Base-by-base conservation (phyloP, 2,113 vertebrate species). In the Dicerorhinus sumatrensis region DNA sequence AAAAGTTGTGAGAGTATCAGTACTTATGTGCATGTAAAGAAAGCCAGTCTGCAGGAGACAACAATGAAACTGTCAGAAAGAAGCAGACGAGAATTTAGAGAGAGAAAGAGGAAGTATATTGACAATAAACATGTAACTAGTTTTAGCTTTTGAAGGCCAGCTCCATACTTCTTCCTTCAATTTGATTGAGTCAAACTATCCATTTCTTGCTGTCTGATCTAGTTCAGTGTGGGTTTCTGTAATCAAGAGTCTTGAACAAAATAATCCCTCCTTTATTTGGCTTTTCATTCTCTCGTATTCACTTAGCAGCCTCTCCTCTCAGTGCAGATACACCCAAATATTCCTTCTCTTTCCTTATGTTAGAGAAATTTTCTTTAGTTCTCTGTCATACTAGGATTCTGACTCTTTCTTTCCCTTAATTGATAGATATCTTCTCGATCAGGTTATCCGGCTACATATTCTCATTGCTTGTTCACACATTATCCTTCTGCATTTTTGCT, bases 181-280 rank as follows among this genome's bases (percentile, higher is more conserved):
- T 54, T 65, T 92, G n/a, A 77, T 39, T 82, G 36, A 65, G 33
- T 96, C 29, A 90, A 85, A 84, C 39, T 42, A n/a, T 82, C 79
- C 39, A 60, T 27, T 91, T 89, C 3, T 58, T 94, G 70, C 65
- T 23, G 4, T 67, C 46, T 72, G 31, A 62, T 36, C 13, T 94
- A 89, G 14, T 69, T 96, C 20, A 83, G 0, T 65, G 36, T 56
- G 18, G 70, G 14, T 86, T 51, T 82, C 46, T 70, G 31, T 70
- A 92, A 76, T 23, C 6, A 54, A 67, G 25, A 31, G 9, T 58
- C 27, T 5, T 63, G 36, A 85, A 4, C 54, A 85, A n/a, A 25
- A 33, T 9, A 70, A 36, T 90, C 31, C 7, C 21, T 86, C 5
- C 25, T 13, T 79, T 75, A 58, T 46, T 76, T 58, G 6, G 76